These are phyloP conservation scores for Drosophila meridiana DNA, from an alignment of 2,888 invertebrate species.

Conservation along the genomic window DNA sequence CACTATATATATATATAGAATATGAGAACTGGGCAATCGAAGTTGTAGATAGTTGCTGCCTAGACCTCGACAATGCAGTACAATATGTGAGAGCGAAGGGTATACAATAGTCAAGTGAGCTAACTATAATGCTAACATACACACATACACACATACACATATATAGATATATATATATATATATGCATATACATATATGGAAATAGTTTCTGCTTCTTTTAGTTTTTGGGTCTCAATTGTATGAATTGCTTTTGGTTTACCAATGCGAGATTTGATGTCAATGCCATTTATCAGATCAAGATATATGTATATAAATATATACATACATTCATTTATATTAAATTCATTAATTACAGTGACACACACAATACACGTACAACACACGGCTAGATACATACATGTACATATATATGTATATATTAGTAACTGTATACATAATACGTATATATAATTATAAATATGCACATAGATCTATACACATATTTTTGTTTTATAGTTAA, in stretches of 20 bases:
- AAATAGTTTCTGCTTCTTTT: slow-evolving; percentile 9
- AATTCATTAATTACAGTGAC: slow-evolving; percentile 64
- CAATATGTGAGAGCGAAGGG: background rate
- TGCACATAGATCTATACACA: slow-evolving; percentile 13
- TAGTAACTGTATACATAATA: slow-evolving; percentile 41
- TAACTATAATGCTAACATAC: background rate
- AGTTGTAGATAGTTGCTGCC: slow-evolving; percentile 24
- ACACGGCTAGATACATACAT: slow-evolving; percentile 34
- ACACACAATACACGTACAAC: slow-evolving; percentile 61
- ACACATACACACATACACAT: slow-evolving; percentile 1
- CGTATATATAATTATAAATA: slow-evolving; percentile 6
- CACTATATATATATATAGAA: slow-evolving; percentile 11
- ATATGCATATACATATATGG: slow-evolving; percentile 6
- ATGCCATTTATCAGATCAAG: slow-evolving; percentile 14
- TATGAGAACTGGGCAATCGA: slow-evolving; percentile 36
- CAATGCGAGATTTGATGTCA: slow-evolving; percentile 50
- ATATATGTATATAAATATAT: background rate
- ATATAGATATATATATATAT: background rate
- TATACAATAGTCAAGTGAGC: background rate
- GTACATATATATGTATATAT: slow-evolving; percentile 11
- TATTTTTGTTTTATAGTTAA: slow-evolving; percentile 12
- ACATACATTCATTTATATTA: slow-evolving; percentile 24
- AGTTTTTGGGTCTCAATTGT: background rate
- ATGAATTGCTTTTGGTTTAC: slow-evolving; percentile 53
- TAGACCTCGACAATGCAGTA: background rate